These are phyloP conservation scores for Pachypeltis micranthus DNA, from an alignment of 1,140 invertebrate genomes.

Conservation along the genomic window DNA sequence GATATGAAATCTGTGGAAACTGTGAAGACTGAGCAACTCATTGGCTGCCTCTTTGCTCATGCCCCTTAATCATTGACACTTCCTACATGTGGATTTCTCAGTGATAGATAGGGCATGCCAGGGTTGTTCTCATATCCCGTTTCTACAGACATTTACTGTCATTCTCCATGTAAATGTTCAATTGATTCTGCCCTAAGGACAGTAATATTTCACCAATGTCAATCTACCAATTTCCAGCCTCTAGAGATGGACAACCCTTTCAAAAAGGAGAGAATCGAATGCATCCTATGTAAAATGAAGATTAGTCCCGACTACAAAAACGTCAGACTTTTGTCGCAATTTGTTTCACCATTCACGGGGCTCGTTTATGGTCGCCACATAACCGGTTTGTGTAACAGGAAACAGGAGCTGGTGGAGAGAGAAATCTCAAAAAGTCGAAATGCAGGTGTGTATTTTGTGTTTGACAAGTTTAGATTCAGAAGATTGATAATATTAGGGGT, in stretches of 20 bases:
- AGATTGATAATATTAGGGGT: too few relatives aligned
- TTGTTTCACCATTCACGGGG: conserved; percentile 87
- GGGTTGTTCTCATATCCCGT: too few relatives aligned
- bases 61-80: too few relatives aligned
- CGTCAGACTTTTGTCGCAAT: conserved; percentile 79
- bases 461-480: too few relatives aligned
- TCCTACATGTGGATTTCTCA: too few relatives aligned
- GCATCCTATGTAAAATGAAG: conserved; percentile 77
- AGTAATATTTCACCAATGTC: neutral
- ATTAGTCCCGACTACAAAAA: conserved; percentile 88
- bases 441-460: conserved; percentile 39
- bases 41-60: too few relatives aligned
- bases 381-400: conserved; percentile 69
- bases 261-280: conserved; percentile 54
- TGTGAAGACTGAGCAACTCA: too few relatives aligned
- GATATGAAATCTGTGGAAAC: too few relatives aligned
- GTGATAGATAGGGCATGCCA: too few relatives aligned
- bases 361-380: conserved; percentile 81
- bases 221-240: conserved; percentile 24
- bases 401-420: conserved; percentile 54
- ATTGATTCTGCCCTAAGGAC: too few relatives aligned
- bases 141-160: too few relatives aligned
- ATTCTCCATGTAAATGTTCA: too few relatives aligned
- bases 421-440: conserved; percentile 60
- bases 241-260: conserved; percentile 69